A percentile compares a stretch with the other conserved stretches of the same genome.
These are phyloP conservation scores for Myiagra hebetior DNA, from an alignment of 2,113 vertebrate species.

Conservation along the genomic window DNA sequence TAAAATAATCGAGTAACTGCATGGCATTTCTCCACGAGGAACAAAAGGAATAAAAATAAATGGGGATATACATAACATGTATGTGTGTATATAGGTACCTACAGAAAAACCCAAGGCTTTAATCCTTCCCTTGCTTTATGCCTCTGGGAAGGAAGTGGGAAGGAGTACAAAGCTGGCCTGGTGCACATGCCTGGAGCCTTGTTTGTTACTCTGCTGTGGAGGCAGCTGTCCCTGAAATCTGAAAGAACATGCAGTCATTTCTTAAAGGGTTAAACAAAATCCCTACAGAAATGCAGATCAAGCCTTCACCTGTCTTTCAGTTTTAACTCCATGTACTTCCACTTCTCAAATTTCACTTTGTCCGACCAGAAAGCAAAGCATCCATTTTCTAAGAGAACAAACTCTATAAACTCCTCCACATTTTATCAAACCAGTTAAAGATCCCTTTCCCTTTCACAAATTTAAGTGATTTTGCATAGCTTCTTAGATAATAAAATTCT, in stretches of 20 bases:
- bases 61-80: too few relatives aligned
- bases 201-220: neutral
- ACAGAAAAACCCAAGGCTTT: rapidly evolving
- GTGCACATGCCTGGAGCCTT: neutral
- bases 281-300: neutral
- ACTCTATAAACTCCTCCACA: neutral
- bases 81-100: neutral
- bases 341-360: neutral
- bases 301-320: neutral
- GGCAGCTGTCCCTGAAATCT: neutral
- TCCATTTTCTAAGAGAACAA: neutral
- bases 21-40: neutral
- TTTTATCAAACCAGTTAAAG: neutral
- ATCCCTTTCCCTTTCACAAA: neutral
- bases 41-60: neutral
- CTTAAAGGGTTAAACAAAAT: neutral
- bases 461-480: neutral
- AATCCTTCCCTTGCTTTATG: neutral
- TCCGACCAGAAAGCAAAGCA: neutral
- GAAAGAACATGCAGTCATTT: neutral
- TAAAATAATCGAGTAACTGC: neutral
- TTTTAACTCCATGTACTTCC: neutral
- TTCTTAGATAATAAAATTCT: neutral
- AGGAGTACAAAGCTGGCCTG: neutral
- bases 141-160: neutral